phyloP scores from a whole-genome alignment of 2,888 invertebrate species.

The Pyralis farinalis region DNA sequence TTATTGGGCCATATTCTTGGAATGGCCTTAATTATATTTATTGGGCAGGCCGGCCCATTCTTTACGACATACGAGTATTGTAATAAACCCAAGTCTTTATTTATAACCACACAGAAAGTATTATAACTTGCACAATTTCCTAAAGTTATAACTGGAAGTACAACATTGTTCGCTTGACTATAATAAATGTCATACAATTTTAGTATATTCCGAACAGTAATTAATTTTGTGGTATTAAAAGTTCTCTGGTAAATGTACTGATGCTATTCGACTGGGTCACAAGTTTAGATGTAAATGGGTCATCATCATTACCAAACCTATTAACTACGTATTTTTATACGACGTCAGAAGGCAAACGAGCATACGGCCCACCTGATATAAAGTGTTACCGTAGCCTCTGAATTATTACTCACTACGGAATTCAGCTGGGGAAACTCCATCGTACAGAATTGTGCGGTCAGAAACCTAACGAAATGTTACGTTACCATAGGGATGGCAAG shows the following conservation, averaged over 20 bases:
- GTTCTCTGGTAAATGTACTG: conserved; percentile 11
- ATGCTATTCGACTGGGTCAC: no score
- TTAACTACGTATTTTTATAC: no score
- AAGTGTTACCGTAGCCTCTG: no score
- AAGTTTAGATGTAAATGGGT: no score
- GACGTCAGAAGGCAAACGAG: no score
- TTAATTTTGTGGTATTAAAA: conserved; percentile 24
- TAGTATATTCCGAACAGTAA: conserved; percentile 15
- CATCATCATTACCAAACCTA: no score
- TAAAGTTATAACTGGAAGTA: conserved; percentile 15
- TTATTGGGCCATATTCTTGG: conserved; percentile 30
- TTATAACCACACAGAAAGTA: conserved; percentile 18
- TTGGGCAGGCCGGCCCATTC: conserved; percentile 17
- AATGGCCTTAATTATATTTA: conserved; percentile 32
- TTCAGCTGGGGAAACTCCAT: no score
- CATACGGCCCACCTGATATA: no score
- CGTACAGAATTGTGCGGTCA: no score
- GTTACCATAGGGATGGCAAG: no score
- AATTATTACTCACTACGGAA: no score
- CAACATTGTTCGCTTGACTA: conserved; percentile 12
- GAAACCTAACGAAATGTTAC: no score
- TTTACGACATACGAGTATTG: conserved; percentile 21
- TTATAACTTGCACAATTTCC: conserved; percentile 21
- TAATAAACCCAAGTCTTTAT: conserved; percentile 22
- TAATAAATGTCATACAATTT: conserved; percentile 22